Evolutionary conservation across 2,113 vertebrate species (phyloP).

Genomic region (Colaptes auratus): DNA sequence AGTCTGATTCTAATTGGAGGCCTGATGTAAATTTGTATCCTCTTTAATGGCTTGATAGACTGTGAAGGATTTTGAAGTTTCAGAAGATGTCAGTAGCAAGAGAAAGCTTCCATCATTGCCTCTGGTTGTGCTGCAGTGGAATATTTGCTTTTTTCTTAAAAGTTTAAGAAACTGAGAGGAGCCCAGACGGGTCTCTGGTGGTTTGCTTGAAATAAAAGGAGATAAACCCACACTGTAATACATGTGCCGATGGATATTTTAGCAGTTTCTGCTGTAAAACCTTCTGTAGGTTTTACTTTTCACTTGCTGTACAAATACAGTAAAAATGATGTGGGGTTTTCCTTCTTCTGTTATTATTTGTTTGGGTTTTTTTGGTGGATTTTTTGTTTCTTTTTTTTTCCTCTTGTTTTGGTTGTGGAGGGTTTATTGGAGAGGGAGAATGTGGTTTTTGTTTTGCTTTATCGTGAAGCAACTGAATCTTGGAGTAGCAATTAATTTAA

Average conservation of each 20-base stretch:
- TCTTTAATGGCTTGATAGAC: neutral
- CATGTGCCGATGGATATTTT: neutral
- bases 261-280: neutral
- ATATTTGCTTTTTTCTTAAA: neutral
- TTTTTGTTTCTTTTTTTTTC: neutral
- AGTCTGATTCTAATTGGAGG: constrained; percentile 12
- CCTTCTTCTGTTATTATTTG: too few relatives aligned
- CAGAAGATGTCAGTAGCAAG: constrained; percentile 56
- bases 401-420: neutral
- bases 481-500: neutral
- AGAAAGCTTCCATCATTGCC: neutral
- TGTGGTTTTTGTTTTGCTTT: too few relatives aligned
- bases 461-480: neutral
- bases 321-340: neutral
- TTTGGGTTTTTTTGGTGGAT: too few relatives aligned
- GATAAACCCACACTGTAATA: neutral
- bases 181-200: rapidly evolving
- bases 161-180: neutral
- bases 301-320: neutral
- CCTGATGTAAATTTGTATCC: neutral
- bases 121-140: neutral
- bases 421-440: rapidly evolving
- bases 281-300: neutral
- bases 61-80: neutral
- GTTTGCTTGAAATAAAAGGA: neutral